These are phyloP conservation scores for Ursus arctos DNA, from an alignment of 2,113 vertebrate species.

Conservation along the genomic window DNA sequence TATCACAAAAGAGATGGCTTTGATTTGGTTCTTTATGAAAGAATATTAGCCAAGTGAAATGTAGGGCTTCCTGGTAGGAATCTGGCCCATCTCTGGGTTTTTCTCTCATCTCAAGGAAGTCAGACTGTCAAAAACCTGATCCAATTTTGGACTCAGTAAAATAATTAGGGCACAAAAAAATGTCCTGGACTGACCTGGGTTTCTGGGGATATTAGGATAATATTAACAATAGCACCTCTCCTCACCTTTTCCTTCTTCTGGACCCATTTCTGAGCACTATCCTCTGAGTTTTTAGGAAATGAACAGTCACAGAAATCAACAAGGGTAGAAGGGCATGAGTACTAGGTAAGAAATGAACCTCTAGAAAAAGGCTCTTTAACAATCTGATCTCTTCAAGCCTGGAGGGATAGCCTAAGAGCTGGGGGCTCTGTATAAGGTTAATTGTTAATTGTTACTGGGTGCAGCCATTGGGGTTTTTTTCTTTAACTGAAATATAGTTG, in stretches of 20 bases:
- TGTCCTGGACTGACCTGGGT: not conserved
- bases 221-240: constrained; percentile 1
- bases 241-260: not conserved
- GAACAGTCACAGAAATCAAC: not conserved
- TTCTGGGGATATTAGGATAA: not conserved
- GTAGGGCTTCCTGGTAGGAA: constrained; percentile 34
- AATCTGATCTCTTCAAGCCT: not conserved
- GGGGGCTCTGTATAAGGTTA: not conserved
- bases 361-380: not conserved
- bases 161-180: constrained; percentile 44
- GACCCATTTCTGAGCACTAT: constrained; percentile 1
- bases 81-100: constrained; percentile 35
- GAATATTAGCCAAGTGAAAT: constrained; percentile 23
- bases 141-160: constrained; percentile 58
- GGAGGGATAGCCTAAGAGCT: not conserved
- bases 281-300: constrained; percentile 17
- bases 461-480: not conserved
- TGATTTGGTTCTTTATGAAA: not conserved
- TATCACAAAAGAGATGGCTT: not conserved
- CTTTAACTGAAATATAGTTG: not conserved
- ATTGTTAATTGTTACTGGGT: not conserved
- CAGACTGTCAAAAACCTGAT: constrained; percentile 47
- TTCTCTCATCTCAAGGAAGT: constrained; percentile 6
- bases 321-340: not conserved
- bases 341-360: not conserved